Base-by-base conservation (phyloP, 53 echinoderm and acorn worm species). In the Actinopyga echinites region DNA sequence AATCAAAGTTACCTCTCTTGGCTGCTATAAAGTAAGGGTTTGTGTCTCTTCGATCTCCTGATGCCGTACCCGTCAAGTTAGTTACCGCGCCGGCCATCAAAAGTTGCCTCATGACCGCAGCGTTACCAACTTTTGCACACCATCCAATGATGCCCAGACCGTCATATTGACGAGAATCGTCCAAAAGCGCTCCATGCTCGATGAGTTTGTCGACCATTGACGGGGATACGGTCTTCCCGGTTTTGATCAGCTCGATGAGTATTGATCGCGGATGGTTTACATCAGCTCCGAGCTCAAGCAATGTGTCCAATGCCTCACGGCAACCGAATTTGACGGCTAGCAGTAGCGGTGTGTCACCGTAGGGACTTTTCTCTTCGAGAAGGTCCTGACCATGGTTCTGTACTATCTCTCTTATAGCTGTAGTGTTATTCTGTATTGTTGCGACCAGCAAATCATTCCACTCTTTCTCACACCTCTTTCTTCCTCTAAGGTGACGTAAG, bases 1-100 rank as follows among this genome's bases (percentile, higher is more conserved):
- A 79, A n/a, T 79, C 79, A 31, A 79, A 57, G 35, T 79, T 57
- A n/a, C 79, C 79, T 9, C 57, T 34, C 31, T 42, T 79, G 33
- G 79, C 79, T 8, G 79, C 79, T 6, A 59, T 37, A 36, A 58
- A 79, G 30, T 59, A 79, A 11, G 79, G 79, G 33, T 79, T 49
- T 30, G 75, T 75, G 43, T 75, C 75, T 52, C 22, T 44, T 24
- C 45, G 45, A 10, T 52, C 12, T 42, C 45, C 38, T 38, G 53
- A 26, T 25, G 75, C 9, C 9, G 22, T 42, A 9, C 38, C 13
- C 49, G 49, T 49, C 17, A n/a, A n/a, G 13, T 52, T 23, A 22
- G 75, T 49, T 25, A 28, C 49, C 21, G 45, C 75, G 54, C 75
- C 75, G 12, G 42, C 22, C 54, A 53, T 23, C 4, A 75, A 19